A percentile compares a stretch with the other conserved stretches of the same genome.
Evolutionary conservation across 2,888 invertebrate genomes (phyloP).

Genomic region (Pterostichus niger): DNA sequence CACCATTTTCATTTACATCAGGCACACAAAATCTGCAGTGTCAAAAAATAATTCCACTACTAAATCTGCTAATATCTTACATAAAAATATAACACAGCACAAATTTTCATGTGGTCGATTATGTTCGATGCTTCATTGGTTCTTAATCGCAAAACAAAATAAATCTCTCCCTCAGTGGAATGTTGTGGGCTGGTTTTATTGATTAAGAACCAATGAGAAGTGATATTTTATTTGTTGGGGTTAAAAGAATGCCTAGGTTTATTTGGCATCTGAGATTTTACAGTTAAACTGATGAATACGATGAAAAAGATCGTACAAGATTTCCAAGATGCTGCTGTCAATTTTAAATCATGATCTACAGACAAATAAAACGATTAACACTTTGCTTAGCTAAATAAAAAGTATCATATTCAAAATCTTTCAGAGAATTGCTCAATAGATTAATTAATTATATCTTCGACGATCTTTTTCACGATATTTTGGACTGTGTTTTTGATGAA

Average conservation of each 20-base stretch:
- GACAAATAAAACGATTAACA: not conserved
- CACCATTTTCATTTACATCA: conserved; percentile 46
- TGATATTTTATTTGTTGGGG: conserved; percentile 55
- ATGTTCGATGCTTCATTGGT: conserved; percentile 64
- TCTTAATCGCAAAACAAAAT: conserved; percentile 54
- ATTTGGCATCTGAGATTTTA: conserved; percentile 53
- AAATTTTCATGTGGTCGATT: conserved; percentile 68
- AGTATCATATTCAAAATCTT: too few species aligned
- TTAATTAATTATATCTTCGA: too few species aligned
- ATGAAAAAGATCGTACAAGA: not conserved
- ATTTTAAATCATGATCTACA: too few species aligned
- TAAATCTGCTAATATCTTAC: conserved; percentile 69
- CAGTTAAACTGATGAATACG: not conserved
- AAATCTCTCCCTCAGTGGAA: conserved; percentile 31
- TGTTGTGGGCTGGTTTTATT: not conserved
- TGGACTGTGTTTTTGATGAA: not conserved
- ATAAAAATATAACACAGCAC: conserved; percentile 71
- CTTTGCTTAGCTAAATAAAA: too few species aligned
- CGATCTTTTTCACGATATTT: not conserved
- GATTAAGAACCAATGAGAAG: conserved; percentile 59
- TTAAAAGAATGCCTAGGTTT: conserved; percentile 50
- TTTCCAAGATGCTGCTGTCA: not conserved
- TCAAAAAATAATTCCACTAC: conserved; percentile 65
- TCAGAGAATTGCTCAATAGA: too few species aligned
- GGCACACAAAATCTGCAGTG: conserved; percentile 66